These are phyloP conservation scores for Paraescarpia echinospica DNA, from an alignment of 1,140 invertebrate species.

Conservation along the genomic window DNA sequence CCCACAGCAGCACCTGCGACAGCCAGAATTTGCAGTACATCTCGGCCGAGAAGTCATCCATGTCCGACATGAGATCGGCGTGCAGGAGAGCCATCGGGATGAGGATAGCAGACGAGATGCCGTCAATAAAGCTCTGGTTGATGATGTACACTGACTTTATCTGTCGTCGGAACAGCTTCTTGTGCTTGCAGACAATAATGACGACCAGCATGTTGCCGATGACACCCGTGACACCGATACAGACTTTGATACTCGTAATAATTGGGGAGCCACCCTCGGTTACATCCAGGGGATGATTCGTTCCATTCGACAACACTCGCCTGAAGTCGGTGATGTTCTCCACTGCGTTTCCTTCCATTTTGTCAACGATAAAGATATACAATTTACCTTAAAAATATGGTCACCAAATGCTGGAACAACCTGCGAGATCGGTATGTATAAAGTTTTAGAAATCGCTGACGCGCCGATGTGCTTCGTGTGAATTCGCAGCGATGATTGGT, in stretches of 20 bases:
- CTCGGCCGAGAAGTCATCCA: conserved; percentile 10
- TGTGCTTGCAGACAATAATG: conserved; percentile 20
- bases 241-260: background rate
- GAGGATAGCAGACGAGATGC: conserved; percentile 14
- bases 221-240: conserved; percentile 21
- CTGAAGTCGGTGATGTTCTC: background rate
- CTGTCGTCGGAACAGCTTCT: conserved; percentile 19
- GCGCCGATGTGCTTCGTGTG: background rate
- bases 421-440: background rate
- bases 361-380: background rate
- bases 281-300: background rate
- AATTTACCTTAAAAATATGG: background rate
- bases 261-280: background rate
- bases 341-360: background rate
- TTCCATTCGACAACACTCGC: background rate
- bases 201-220: conserved; percentile 23
- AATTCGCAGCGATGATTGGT: background rate
- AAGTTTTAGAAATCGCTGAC: too few species aligned
- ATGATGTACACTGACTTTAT: conserved; percentile 18
- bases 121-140: conserved; percentile 28
- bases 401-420: background rate
- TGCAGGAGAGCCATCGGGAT: conserved; percentile 12
- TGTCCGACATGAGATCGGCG: background rate
- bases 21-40: conserved; percentile 27
- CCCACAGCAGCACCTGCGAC: conserved; percentile 26